A percentile compares a stretch with the other conserved stretches of the same genome.
These are phyloP conservation scores for Dryoscopus gambensis DNA, from an alignment of 2,113 vertebrate genomes.

Conservation along the genomic window DNA sequence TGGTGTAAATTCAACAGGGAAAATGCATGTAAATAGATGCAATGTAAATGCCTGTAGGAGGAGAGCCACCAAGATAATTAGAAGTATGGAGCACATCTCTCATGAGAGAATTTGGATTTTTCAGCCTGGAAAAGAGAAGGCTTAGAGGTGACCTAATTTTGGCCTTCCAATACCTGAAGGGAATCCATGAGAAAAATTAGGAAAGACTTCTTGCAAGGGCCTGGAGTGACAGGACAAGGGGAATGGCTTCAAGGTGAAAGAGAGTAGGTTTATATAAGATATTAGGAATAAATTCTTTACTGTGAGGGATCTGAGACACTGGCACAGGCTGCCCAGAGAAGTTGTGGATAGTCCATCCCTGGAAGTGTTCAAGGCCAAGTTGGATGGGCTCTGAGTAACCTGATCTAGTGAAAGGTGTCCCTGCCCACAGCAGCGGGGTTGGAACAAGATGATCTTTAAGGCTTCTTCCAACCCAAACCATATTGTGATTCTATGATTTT, in stretches of 20 bases:
- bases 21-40: not conserved
- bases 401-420: too few species aligned
- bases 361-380: not conserved
- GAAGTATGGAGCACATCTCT: not conserved
- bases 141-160: not conserved
- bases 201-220: not conserved
- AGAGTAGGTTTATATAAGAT: not conserved
- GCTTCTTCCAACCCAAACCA: not conserved
- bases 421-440: not conserved
- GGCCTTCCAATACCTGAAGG: not conserved
- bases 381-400: not conserved
- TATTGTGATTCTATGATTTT: not conserved
- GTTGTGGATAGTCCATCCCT: not conserved
- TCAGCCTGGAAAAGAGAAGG: not conserved
- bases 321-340: not conserved
- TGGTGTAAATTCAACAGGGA: not conserved
- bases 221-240: not conserved
- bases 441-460: not conserved
- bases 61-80: not conserved
- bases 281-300: not conserved
- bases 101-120: not conserved
- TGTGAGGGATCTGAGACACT: not conserved
- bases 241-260: not conserved
- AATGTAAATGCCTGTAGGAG: not conserved
- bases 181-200: not conserved